Evolutionary conservation across 1,140 invertebrate genomes (phyloP).

Genomic region (Ips nitidus): DNA sequence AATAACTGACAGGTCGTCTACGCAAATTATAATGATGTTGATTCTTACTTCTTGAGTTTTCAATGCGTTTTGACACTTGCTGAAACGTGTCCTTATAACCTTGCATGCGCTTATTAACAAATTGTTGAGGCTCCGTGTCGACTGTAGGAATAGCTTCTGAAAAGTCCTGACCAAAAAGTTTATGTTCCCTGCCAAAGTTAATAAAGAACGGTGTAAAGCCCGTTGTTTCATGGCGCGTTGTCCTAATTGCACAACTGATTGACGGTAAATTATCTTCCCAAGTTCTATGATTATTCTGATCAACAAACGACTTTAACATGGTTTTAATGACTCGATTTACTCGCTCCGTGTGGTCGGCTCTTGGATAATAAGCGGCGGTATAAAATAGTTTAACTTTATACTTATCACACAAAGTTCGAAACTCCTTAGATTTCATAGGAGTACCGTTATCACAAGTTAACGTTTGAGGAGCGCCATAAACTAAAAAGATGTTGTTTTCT

Average conservation of each 20-base stretch:
- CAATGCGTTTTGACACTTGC: background rate
- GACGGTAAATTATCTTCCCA: slow-evolving; percentile 33
- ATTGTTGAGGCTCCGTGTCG: background rate
- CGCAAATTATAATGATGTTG: slow-evolving; percentile 33
- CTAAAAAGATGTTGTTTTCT: slow-evolving; percentile 38
- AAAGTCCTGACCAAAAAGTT: slow-evolving; percentile 13
- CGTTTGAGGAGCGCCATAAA: slow-evolving; percentile 34
- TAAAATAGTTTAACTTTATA: slow-evolving; percentile 31
- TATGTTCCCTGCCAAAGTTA: slow-evolving; percentile 39
- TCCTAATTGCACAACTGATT: slow-evolving; percentile 35
- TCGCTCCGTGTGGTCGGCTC: slow-evolving; percentile 39
- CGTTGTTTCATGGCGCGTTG: slow-evolving; percentile 28
- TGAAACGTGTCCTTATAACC: background rate
- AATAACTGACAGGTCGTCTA: slow-evolving; percentile 18
- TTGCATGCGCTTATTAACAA: background rate
- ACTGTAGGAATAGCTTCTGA: background rate
- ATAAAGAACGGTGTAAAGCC: slow-evolving; percentile 42
- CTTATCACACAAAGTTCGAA: slow-evolving; percentile 21
- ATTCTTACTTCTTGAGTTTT: background rate
- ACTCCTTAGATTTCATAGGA: slow-evolving; percentile 32
- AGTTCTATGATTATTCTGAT: slow-evolving; percentile 31
- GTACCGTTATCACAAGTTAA: slow-evolving; percentile 47
- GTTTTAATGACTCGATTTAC: slow-evolving; percentile 41
- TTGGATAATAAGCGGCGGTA: slow-evolving; percentile 39
- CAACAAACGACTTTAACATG: slow-evolving; percentile 33